phyloP scores from a whole-genome alignment of 1,140 invertebrate genomes.

The Drosophila repleta region DNA sequence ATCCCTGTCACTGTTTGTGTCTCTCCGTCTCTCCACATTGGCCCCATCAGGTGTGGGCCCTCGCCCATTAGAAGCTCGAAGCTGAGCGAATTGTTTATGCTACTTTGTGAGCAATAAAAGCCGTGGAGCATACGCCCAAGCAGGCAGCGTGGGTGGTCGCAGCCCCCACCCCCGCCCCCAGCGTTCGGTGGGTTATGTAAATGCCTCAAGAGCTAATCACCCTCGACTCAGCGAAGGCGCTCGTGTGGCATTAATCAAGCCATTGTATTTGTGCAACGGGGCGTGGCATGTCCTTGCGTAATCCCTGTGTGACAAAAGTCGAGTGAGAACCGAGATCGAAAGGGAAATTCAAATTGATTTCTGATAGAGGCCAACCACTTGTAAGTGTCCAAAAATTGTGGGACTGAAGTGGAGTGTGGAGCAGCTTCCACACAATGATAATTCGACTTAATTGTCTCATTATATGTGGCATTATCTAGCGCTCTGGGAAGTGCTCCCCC shows the following conservation, averaged over 20 bases:
- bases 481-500: conserved; percentile 35
- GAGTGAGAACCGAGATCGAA: conserved; percentile 33
- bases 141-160: conserved; percentile 65
- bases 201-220: conserved; percentile 72
- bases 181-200: conserved; percentile 29
- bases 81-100: conserved; percentile 74
- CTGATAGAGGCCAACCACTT: conserved; percentile 63
- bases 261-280: conserved; percentile 55
- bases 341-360: conserved; percentile 66
- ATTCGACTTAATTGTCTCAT: conserved; percentile 78
- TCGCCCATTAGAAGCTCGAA: conserved; percentile 41
- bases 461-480: conserved; percentile 63
- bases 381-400: conserved; percentile 32
- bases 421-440: conserved; percentile 31
- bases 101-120: conserved; percentile 80
- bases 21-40: conserved; percentile 1
- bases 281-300: conserved; percentile 24
- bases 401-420: conserved; percentile 30
- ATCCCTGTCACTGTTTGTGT: conserved; percentile 3
- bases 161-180: background rate
- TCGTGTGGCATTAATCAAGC: conserved; percentile 74
- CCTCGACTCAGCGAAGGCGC: conserved; percentile 67
- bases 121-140: conserved; percentile 4
- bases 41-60: conserved; percentile 69
- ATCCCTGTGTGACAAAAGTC: conserved; percentile 52